Evolutionary conservation across 2,888 invertebrate species (phyloP).

Genomic region (Osmoderma eremita): DNA sequence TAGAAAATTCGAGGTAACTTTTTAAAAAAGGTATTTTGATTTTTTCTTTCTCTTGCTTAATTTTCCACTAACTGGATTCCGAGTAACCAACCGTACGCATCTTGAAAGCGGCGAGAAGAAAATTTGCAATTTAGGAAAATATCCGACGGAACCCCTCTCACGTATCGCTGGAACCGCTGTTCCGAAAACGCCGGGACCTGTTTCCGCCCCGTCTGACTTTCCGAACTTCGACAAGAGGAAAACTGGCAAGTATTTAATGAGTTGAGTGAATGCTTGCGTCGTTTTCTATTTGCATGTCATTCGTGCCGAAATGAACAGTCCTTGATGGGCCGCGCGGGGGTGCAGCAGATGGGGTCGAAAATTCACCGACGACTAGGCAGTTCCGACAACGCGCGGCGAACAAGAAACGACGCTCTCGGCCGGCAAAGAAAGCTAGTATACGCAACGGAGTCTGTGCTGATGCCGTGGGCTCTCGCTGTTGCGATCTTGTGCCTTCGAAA

Average conservation of each 20-base stretch:
- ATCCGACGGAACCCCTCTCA: slow-evolving; percentile 35
- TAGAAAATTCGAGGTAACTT: no score
- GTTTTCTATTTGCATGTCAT: slow-evolving; percentile 61
- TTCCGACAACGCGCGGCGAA: slow-evolving; percentile 51
- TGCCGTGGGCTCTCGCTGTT: slow-evolving; percentile 36
- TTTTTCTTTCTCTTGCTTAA: no score
- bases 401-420: slow-evolving; percentile 51
- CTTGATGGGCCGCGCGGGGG: slow-evolving; percentile 54
- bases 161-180: slow-evolving; percentile 32
- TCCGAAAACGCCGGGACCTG: slow-evolving; percentile 27
- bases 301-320: slow-evolving; percentile 58
- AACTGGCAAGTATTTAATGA: slow-evolving; percentile 56
- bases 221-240: slow-evolving; percentile 46
- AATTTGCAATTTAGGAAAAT: slow-evolving; percentile 40
- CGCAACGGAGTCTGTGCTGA: slow-evolving; percentile 15
- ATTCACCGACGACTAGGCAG: slow-evolving; percentile 41
- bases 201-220: slow-evolving; percentile 31
- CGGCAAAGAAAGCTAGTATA: slow-evolving; percentile 46
- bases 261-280: slow-evolving; percentile 57
- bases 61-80: no score
- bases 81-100: not conserved
- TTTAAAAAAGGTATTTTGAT: no score
- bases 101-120: slow-evolving; percentile 12
- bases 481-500: slow-evolving; percentile 48
- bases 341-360: slow-evolving; percentile 50